These are phyloP conservation scores for Apodemia duryi DNA, from an alignment of 2,888 invertebrate genomes.

Conservation along the genomic window DNA sequence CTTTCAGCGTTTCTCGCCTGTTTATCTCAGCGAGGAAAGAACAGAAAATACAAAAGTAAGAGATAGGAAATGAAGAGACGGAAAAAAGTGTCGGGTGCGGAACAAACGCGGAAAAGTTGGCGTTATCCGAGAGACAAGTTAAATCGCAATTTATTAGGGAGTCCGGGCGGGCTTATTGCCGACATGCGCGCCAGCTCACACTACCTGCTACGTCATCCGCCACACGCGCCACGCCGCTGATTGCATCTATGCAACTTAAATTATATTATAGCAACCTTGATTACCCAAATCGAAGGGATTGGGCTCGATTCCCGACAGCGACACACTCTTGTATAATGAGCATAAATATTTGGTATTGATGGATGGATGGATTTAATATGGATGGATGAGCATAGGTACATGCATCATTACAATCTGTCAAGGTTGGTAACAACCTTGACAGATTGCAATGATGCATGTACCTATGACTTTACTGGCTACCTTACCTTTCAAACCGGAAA, in stretches of 20 bases:
- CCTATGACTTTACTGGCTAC: too few relatives aligned
- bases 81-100: conserved; percentile 77
- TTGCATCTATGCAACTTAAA: background rate
- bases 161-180: conserved; percentile 68
- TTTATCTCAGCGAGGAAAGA: conserved; percentile 75
- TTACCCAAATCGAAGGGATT: too few relatives aligned
- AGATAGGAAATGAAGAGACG: conserved; percentile 80
- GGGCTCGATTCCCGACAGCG: too few relatives aligned
- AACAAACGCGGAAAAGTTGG: conserved; percentile 78
- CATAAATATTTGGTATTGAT: too few relatives aligned
- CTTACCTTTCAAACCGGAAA: too few relatives aligned
- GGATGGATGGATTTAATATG: too few relatives aligned
- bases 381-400: too few relatives aligned
- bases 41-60: conserved; percentile 79
- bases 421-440: too few relatives aligned
- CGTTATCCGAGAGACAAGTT: conserved; percentile 79
- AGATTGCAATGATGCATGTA: too few relatives aligned
- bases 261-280: background rate
- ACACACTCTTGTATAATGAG: too few relatives aligned
- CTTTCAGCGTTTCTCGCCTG: conserved; percentile 79
- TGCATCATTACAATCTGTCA: too few relatives aligned
- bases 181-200: conserved; percentile 28
- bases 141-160: conserved; percentile 79
- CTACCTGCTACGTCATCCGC: conserved; percentile 8
- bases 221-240: conserved; percentile 1